Evolutionary conservation across 2,113 vertebrate genomes (phyloP), one percentile per base, ranked within the genome.

Genomic region (Phalacrocorax carbo): DNA sequence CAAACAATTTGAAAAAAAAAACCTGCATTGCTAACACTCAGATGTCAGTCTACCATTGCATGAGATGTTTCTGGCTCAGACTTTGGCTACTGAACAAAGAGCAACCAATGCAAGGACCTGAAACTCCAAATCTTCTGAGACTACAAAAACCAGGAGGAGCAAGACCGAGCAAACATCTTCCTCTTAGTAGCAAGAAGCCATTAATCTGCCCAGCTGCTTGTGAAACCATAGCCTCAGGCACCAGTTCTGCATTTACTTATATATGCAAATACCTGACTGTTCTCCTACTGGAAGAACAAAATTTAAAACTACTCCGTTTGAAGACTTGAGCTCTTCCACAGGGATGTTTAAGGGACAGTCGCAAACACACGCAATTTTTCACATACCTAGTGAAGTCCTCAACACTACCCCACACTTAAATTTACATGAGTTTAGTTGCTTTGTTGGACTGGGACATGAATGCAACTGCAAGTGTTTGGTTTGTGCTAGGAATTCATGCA

Each of bases 221-320:
- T 66, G 86, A 89, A 96, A 78, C 46, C 81, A 20, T 9, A 17
- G 65, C 88, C 90, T 64, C 42, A 11, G 81, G 90, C 82, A 68
- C 18, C 55, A 57, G 9, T n/a, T 68, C 82, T 82, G 68, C 85
- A 42, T 61, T 60, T 15, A 10, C 40, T 86, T 73, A 30, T 5
- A 8, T 0, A 51, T 4, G 44, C 46, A 30, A 66, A 88, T 52
- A 77, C 22, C 80, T 40, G 40, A 29, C 12, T 79, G 13, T 21
- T 54, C 75, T 38, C 48, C 32, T 44, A 51, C 3, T 21, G 15
- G 19, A 17, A 11, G 9, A 57, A 25, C 5, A 51, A 29, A 58
- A 88, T 54, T 7, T 42, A 69, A 66, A 21, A 13, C 40, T 27
- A 7, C 7, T 81, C 46, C 71, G 92, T 40, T 75, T 29, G 42